phyloP scores from a whole-genome alignment of 2,888 invertebrate species.

The Taenaris catops region DNA sequence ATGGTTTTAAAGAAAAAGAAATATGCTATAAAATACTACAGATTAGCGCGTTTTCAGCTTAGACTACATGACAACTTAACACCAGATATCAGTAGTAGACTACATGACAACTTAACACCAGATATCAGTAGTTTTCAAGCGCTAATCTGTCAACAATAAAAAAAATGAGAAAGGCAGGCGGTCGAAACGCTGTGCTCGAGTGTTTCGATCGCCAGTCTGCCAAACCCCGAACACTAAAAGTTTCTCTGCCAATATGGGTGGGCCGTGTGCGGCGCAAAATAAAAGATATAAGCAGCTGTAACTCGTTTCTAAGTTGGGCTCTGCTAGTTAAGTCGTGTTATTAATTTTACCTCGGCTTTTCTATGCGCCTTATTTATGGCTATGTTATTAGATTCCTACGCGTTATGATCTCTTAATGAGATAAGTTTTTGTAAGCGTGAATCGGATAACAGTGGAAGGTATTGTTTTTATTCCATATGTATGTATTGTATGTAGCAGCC shows the following conservation, averaged over 20 bases:
- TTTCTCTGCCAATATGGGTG: slow-evolving; percentile 44
- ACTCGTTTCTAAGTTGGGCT: slow-evolving; percentile 44
- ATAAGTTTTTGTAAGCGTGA: slow-evolving; percentile 17
- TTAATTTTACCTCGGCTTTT: slow-evolving; percentile 35
- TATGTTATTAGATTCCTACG: slow-evolving; percentile 29
- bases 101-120: no score
- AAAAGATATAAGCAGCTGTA: slow-evolving; percentile 49
- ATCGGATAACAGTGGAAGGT: not conserved
- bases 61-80: no score
- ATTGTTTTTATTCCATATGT: no score
- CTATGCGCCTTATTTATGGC: slow-evolving; percentile 27
- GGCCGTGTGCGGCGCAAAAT: slow-evolving; percentile 41
- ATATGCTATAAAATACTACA: no score
- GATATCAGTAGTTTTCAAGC: no score
- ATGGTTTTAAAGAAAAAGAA: no score
- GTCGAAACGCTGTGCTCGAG: no score
- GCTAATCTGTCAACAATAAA: no score
- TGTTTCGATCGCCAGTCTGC: slow-evolving; percentile 23
- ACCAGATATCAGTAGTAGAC: no score
- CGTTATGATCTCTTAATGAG: slow-evolving; percentile 24
- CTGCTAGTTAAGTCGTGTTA: slow-evolving; percentile 39
- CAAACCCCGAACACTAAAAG: slow-evolving; percentile 42
- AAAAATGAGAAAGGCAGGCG: no score
- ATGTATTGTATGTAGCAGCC: no score
- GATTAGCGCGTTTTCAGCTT: no score